Evolutionary conservation across 2,113 vertebrate species (phyloP), one percentile per base, ranked within the genome.

Genomic region (Sigmodon hispidus): DNA sequence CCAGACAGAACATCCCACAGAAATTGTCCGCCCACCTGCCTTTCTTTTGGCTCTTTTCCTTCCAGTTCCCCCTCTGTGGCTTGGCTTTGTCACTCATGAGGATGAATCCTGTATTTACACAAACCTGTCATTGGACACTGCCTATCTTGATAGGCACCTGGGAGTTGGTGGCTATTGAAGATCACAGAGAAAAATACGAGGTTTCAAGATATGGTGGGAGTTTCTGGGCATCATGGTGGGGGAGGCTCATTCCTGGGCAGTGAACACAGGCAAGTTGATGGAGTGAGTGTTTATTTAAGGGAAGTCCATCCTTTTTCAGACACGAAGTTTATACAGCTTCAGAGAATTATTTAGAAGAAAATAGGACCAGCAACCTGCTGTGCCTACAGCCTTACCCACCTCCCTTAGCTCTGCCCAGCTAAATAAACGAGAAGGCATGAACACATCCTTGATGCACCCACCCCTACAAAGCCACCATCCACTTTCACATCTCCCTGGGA

Each of bases 311-410:
- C 94, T 97, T 98, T 98, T 98, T 97, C 98, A 98, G 96, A 86
- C 97, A 85, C 97, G 98, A 98, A 97, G 98, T 98, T 98, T 98
- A 96, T 94, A 98, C 97, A 98, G 98, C 98, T 98, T 98, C 98
- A 97, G 97, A 97, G 98, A 98, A 97, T 98, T 98, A 98, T 97
- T 97, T 90, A 89, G 96, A 97, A 98, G 98, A 98, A 98, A 98
- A 98, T 98, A 97, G 98, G 97, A 92, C 93, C 96, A 90, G 21
- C 0, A 94, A 94, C 97, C 63, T 90, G 96, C 90, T 97, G 97
- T 81, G 91, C 96, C 96, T 16, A 5, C 24, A n/a, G 0, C 94
- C 95, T 96, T 61, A 69, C 91, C 97, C 52, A 21, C 94, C 96
- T 95, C 96, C 50, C 92, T n/a, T 7, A 43, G 52, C 89, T 90